These are phyloP conservation scores for Catagonus wagneri DNA, from an alignment of 2,113 vertebrate genomes.

Conservation along the genomic window DNA sequence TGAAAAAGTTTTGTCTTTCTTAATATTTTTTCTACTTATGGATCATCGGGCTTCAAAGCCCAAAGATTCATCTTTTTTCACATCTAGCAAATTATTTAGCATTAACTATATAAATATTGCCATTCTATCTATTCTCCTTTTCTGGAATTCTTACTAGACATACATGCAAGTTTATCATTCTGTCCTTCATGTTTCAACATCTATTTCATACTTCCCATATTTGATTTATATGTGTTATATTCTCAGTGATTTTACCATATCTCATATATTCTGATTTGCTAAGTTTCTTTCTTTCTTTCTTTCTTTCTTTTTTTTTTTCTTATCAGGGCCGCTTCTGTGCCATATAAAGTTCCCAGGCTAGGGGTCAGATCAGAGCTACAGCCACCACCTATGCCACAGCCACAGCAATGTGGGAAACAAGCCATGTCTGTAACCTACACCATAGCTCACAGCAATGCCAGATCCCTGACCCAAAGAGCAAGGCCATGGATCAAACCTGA, in stretches of 20 bases:
- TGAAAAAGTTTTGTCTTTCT: background rate
- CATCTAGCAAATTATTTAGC: background rate
- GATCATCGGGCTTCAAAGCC: background rate
- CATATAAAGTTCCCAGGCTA: no score
- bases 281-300: background rate
- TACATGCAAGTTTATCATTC: background rate
- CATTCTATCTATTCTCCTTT: background rate
- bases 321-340: no score
- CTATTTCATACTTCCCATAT: background rate
- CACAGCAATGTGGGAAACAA: no score
- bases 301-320: no score
- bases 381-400: no score
- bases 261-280: background rate
- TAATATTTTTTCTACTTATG: background rate
- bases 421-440: no score
- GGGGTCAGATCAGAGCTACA: no score
- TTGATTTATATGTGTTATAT: background rate
- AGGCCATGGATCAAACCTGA: no score
- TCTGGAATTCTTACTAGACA: background rate
- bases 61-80: background rate
- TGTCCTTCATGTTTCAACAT: background rate
- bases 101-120: background rate
- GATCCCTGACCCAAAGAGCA: no score
- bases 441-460: no score
- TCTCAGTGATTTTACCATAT: background rate